These are phyloP conservation scores for Streblospio benedicti DNA, from an alignment of 1,140 invertebrate species.

Conservation along the genomic window DNA sequence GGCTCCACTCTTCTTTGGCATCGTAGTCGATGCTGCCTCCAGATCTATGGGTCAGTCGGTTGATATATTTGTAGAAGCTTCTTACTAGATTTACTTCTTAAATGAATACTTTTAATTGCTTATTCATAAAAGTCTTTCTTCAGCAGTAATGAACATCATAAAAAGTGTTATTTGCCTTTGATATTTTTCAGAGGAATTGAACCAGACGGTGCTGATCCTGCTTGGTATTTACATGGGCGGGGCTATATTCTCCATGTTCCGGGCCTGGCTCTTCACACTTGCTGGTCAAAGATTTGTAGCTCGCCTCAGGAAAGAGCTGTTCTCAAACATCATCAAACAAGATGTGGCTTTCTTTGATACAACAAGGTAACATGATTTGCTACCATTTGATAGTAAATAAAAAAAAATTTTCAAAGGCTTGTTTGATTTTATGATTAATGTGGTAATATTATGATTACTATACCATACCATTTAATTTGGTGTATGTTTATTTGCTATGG, in stretches of 20 bases:
- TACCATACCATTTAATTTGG: not conserved
- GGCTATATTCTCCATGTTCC: slow-evolving; percentile 28
- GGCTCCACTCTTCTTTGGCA: slow-evolving; percentile 42
- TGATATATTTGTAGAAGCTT: not conserved
- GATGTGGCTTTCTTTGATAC: slow-evolving; percentile 46
- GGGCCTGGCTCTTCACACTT: slow-evolving; percentile 38
- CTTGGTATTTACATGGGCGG: slow-evolving; percentile 34
- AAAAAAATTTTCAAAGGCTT: too few species aligned
- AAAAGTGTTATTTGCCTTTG: not conserved
- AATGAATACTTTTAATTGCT: too few species aligned
- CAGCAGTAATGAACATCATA: too few species aligned
- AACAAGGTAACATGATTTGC: slow-evolving; percentile 30
- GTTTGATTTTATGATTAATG: not conserved
- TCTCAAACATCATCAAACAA: slow-evolving; percentile 33
- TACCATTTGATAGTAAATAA: not conserved
- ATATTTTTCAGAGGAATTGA: slow-evolving; percentile 31
- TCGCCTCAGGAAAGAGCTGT: slow-evolving; percentile 34
- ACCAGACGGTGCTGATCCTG: slow-evolving; percentile 34
- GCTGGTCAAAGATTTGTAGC: slow-evolving; percentile 43
- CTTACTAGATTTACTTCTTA: too few species aligned
- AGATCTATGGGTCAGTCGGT: slow-evolving; percentile 34
- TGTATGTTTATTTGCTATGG: too few species aligned
- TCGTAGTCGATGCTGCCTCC: slow-evolving; percentile 42
- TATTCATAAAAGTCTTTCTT: too few species aligned
- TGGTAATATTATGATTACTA: not conserved